A percentile compares a stretch with the other conserved stretches of the same genome.
Evolutionary conservation across 2,113 vertebrate species (phyloP).

Genomic region (Tragelaphus strepsiceros): DNA sequence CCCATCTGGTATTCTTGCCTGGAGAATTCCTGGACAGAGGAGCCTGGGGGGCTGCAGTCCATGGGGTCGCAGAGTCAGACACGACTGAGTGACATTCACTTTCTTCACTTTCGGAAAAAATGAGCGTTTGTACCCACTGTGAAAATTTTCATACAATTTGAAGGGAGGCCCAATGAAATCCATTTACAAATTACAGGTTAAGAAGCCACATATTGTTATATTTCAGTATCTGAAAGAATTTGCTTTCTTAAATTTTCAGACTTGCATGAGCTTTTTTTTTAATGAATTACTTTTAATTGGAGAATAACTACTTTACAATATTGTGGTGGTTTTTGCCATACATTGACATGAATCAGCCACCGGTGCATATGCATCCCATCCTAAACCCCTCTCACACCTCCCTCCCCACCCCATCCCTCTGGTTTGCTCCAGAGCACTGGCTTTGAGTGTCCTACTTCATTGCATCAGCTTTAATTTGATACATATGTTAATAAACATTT

Average conservation of each 20-base stretch:
- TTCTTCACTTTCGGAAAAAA: neutral
- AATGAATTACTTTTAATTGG: neutral
- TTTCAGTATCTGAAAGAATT: neutral
- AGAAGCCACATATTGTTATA: neutral
- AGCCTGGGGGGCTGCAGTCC: neutral
- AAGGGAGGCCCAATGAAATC: neutral
- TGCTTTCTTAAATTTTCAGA: neutral
- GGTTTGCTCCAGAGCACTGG: neutral
- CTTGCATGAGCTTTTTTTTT: neutral
- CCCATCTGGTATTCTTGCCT: neutral
- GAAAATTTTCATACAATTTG: neutral
- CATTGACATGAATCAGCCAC: neutral
- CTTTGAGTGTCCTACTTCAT: neutral
- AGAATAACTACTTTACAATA: neutral
- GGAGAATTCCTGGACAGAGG: neutral
- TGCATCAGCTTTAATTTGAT: neutral
- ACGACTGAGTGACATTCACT: neutral
- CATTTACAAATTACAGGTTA: neutral
- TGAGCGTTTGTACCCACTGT: neutral
- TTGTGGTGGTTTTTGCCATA: neutral
- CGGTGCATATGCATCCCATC: neutral
- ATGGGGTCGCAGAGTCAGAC: neutral
- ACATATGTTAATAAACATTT: neutral
- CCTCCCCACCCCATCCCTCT: neutral
- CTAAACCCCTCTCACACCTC: neutral